Conservation (phyloP, 1,140 invertebrate species). For the Penaeus vannamei region DNA sequence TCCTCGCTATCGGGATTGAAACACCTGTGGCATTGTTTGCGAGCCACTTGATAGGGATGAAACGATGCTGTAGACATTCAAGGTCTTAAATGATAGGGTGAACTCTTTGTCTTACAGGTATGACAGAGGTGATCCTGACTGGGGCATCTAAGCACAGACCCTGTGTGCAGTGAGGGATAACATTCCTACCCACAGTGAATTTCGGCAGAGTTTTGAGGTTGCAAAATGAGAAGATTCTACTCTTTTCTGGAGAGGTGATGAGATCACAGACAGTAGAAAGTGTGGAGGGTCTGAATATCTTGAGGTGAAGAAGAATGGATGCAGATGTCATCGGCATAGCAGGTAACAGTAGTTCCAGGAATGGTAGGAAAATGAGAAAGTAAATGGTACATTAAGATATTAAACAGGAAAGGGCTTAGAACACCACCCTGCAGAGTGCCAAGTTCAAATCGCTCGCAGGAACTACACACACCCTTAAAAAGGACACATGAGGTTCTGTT, state of each 20-base stretch:
- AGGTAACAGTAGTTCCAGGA: background rate
- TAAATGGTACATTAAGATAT: background rate
- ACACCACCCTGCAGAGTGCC: conserved; percentile 12
- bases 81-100: background rate
- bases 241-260: conserved; percentile 21
- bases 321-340: background rate
- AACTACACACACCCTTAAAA: too few relatives aligned
- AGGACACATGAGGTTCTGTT: too few relatives aligned
- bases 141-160: background rate
- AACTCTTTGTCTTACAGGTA: background rate
- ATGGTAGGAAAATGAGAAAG: background rate
- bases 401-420: background rate
- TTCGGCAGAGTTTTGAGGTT: too few relatives aligned
- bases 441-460: too few relatives aligned
- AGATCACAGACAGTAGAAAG: background rate
- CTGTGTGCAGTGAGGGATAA: background rate
- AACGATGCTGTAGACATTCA: too few relatives aligned
- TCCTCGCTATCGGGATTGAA: too few relatives aligned
- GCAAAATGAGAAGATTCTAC: background rate
- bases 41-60: too few relatives aligned
- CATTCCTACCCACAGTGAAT: background rate
- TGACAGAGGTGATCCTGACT: background rate
- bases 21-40: too few relatives aligned
- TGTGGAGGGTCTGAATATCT: background rate
- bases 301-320: background rate